Evolutionary conservation across 2,113 vertebrate genomes (phyloP).

Genomic region (Drymodes brunneopygia): DNA sequence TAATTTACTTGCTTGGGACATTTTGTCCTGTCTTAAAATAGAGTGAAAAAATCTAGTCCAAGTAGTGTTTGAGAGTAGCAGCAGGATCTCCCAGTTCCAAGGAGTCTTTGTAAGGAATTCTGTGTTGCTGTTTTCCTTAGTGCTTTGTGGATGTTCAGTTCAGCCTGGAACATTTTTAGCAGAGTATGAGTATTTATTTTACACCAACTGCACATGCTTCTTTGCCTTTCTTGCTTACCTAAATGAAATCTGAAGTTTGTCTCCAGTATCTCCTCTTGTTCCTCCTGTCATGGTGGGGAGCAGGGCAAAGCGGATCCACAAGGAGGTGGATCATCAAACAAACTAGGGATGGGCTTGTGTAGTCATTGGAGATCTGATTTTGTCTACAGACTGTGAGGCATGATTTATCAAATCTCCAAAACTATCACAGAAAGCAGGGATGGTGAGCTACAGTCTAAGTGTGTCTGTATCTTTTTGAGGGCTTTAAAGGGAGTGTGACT

Average conservation of each 20-base stretch:
- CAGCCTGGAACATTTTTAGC: neutral
- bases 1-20: neutral
- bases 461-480: neutral
- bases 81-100: neutral
- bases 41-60: neutral
- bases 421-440: neutral
- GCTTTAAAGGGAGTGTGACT: neutral
- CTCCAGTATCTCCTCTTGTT: neutral
- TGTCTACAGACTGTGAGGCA: neutral
- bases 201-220: neutral
- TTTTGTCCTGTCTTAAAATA: neutral
- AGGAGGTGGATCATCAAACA: neutral
- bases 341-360: neutral
- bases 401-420: neutral
- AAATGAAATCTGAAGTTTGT: neutral
- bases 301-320: neutral
- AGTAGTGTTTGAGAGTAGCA: neutral
- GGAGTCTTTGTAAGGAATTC: neutral
- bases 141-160: neutral
- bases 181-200: neutral
- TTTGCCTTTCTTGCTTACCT: constrained; percentile 7
- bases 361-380: neutral
- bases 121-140: neutral
- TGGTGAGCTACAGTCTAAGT: neutral
- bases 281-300: neutral